A percentile compares a stretch with the other conserved stretches of the same genome.
Conservation (phyloP, 2,797 vertebrate species). For the Vultur gryphus region DNA sequence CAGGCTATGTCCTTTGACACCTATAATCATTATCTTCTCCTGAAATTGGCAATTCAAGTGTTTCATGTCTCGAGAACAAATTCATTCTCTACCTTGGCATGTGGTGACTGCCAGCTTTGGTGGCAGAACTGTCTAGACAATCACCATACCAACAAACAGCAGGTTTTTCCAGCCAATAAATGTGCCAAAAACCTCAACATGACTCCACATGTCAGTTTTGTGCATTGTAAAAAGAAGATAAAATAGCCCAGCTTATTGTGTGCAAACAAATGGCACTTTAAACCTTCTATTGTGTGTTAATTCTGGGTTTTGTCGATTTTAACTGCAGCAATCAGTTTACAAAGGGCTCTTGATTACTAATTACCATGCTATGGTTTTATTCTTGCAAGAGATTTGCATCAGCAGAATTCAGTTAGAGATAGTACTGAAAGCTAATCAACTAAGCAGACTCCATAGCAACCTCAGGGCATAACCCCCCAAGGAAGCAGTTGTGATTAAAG, state of each 20-base stretch:
- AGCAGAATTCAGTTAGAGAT: not conserved
- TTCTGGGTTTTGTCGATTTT: not conserved
- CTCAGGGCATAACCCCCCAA: not conserved
- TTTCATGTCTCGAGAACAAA: rapidly evolving
- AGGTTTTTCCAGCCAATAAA: not conserved
- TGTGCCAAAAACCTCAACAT: not conserved
- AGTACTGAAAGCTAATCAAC: not conserved
- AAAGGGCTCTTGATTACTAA: constrained; percentile 5
- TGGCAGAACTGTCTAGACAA: not conserved
- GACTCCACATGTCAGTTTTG: not conserved
- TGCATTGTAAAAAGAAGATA: not conserved
- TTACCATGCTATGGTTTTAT: not conserved
- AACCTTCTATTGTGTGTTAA: not conserved
- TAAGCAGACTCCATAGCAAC: not conserved
- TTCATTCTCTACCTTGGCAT: not conserved
- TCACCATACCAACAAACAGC: not conserved
- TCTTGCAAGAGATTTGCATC: constrained; percentile 1
- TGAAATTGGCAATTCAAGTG: not conserved
- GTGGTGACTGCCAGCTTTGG: not conserved
- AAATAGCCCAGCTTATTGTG: not conserved
- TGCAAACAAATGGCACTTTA: not conserved
- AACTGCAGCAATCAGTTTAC: not conserved
- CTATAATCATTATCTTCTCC: not conserved
- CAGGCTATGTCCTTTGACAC: not conserved
- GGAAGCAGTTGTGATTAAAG: not conserved